These are phyloP conservation scores for Anthonomus grandis DNA, from an alignment of 1,140 invertebrate genomes.

Conservation along the genomic window DNA sequence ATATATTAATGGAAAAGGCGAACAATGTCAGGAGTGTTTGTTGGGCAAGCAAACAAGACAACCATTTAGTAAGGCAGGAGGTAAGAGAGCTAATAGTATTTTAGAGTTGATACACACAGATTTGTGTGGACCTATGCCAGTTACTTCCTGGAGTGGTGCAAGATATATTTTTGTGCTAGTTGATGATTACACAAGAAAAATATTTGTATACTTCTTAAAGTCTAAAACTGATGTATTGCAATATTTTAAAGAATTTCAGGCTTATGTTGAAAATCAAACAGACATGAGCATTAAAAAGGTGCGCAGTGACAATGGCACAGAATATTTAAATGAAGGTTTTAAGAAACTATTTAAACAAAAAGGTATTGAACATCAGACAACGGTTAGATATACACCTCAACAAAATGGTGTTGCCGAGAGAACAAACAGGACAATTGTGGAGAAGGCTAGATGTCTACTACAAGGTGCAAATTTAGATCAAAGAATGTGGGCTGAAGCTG, in stretches of 20 bases:
- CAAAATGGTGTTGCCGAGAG: slow-evolving; percentile 49
- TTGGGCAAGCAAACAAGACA: slow-evolving; percentile 26
- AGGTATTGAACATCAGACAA: slow-evolving; percentile 46
- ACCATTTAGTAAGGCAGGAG: slow-evolving; percentile 18
- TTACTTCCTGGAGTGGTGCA: slow-evolving; percentile 28
- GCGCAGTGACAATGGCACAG: slow-evolving; percentile 37
- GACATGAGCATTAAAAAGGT: slow-evolving; percentile 37
- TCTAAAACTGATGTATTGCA: slow-evolving; percentile 38
- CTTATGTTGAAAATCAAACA: slow-evolving; percentile 44
- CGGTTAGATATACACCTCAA: slow-evolving; percentile 47
- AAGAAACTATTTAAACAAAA: slow-evolving; percentile 27
- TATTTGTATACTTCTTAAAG: slow-evolving; percentile 39
- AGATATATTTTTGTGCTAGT: slow-evolving; percentile 47
- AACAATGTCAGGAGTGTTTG: slow-evolving; percentile 24
- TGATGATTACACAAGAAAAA: slow-evolving; percentile 45
- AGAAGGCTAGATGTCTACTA: slow-evolving; percentile 44
- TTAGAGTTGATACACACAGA: slow-evolving; percentile 29
- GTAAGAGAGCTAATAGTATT: slow-evolving; percentile 14
- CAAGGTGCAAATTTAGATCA: slow-evolving; percentile 34
- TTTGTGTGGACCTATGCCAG: slow-evolving; percentile 23
- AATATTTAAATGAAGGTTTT: slow-evolving; percentile 40
- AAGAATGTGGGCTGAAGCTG: slow-evolving; percentile 48
- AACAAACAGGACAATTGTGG: slow-evolving; percentile 44
- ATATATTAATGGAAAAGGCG: not conserved
- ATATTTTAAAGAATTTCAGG: slow-evolving; percentile 32